Percentiles rank a stretch among this genome's conserved stretches.
These are phyloP conservation scores for Beris chalybata DNA, from an alignment of 2,888 invertebrate genomes.

Conservation along the genomic window DNA sequence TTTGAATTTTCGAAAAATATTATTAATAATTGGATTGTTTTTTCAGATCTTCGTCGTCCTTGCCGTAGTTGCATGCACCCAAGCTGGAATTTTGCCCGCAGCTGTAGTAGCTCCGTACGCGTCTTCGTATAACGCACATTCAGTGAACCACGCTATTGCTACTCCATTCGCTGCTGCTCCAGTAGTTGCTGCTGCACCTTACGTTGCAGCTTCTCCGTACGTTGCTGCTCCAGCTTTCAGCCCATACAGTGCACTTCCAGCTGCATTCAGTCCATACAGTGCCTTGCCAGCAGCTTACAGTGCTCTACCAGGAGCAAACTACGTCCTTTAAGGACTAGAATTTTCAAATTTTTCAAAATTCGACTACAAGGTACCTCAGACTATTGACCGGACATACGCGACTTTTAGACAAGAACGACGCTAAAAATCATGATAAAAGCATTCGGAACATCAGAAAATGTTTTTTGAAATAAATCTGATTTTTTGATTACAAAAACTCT, in stretches of 20 bases:
- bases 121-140: slow-evolving; percentile 73
- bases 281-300: slow-evolving; percentile 39
- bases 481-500: no score
- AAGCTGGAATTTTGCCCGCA: slow-evolving; percentile 50
- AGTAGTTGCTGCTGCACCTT: slow-evolving; percentile 46
- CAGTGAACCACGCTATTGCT: slow-evolving; percentile 74
- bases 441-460: no score
- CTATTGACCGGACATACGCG: no score
- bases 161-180: slow-evolving; percentile 54
- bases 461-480: no score
- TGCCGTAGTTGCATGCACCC: slow-evolving; percentile 49
- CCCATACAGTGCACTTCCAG: slow-evolving; percentile 16
- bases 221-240: slow-evolving; percentile 49
- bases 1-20: neutral
- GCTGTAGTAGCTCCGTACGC: slow-evolving; percentile 73
- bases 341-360: no score
- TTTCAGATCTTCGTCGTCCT: slow-evolving; percentile 47
- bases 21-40: slow-evolving; percentile 19
- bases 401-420: no score
- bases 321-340: neutral
- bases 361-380: no score
- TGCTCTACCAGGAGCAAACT: slow-evolving; percentile 35
- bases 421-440: no score
- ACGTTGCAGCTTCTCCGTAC: slow-evolving; percentile 48
- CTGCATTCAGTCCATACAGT: slow-evolving; percentile 4